Conservation (phyloP, 2,113 vertebrate genomes). For the Actenoides hombroni region DNA sequence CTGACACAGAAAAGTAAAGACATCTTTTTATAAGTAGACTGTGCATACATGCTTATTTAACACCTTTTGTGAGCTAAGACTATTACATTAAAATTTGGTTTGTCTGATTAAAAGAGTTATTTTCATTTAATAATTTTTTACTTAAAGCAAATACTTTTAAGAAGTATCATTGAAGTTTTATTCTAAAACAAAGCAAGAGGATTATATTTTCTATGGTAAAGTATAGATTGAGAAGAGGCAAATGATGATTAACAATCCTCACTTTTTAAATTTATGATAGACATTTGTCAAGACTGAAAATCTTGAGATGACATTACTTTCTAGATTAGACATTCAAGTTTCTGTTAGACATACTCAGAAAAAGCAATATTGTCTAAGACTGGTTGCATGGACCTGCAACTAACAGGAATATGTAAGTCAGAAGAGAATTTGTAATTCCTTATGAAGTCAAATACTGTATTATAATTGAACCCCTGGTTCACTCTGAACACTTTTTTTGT, state of each 20-base stretch:
- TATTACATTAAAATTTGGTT: background rate
- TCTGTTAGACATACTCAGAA: rapidly evolving
- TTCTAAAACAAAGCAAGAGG: background rate
- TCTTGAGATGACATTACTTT: background rate
- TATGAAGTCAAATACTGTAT: background rate
- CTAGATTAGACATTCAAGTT: background rate
- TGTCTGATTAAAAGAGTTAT: background rate
- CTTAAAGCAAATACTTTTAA: background rate
- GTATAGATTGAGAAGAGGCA: background rate
- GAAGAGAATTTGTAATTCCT: background rate
- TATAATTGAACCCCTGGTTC: rapidly evolving
- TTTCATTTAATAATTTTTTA: background rate
- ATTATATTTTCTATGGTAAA: background rate
- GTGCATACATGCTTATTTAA: background rate
- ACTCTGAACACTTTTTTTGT: background rate
- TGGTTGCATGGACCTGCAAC: background rate
- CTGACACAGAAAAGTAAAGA: background rate
- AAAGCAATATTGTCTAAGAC: background rate
- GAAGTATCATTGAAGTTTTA: background rate
- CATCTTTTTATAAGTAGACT: background rate
- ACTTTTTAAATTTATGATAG: background rate
- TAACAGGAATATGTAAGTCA: background rate
- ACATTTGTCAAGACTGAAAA: background rate
- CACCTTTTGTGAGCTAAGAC: background rate
- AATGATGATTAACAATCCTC: background rate